These are phyloP conservation scores for Spheniscus mendiculus DNA, from an alignment of 2,113 vertebrate species.

Conservation along the genomic window DNA sequence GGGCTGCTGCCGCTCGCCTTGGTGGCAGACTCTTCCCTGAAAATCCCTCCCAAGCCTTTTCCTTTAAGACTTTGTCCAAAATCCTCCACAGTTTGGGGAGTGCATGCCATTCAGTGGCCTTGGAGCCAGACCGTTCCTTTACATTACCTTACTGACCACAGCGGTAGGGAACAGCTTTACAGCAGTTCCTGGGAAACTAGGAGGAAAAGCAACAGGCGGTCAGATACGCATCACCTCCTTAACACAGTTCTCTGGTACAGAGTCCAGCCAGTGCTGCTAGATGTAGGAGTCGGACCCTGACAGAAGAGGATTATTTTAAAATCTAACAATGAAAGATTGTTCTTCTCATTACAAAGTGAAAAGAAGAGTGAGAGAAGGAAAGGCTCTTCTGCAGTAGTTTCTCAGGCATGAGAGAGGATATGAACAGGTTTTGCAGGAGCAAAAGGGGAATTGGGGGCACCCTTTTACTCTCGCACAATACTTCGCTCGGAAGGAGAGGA, in stretches of 20 bases:
- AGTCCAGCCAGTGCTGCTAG: not conserved
- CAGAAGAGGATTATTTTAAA: not conserved
- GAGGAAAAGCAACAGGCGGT: not conserved
- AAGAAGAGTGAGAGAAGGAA: not conserved
- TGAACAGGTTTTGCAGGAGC: not conserved
- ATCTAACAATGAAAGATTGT: not conserved
- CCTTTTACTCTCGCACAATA: not conserved
- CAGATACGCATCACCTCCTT: not conserved
- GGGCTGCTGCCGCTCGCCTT: not conserved
- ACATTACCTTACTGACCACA: not conserved
- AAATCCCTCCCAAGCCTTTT: conserved; percentile 13
- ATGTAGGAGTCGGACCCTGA: not conserved
- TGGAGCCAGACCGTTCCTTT: not conserved
- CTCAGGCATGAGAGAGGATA: not conserved
- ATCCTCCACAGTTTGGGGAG: not conserved
- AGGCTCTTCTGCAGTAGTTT: not conserved
- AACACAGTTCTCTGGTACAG: not conserved
- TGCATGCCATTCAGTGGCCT: not conserved
- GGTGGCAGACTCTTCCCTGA: not conserved
- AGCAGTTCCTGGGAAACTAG: conserved; percentile 13
- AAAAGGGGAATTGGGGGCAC: not conserved
- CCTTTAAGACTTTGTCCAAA: conserved; percentile 18
- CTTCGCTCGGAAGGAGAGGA: not conserved
- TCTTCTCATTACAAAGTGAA: not conserved
- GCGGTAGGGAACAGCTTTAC: not conserved